Base-by-base conservation (phyloP, 2,888 invertebrate species). In the Rosalia funebris region DNA sequence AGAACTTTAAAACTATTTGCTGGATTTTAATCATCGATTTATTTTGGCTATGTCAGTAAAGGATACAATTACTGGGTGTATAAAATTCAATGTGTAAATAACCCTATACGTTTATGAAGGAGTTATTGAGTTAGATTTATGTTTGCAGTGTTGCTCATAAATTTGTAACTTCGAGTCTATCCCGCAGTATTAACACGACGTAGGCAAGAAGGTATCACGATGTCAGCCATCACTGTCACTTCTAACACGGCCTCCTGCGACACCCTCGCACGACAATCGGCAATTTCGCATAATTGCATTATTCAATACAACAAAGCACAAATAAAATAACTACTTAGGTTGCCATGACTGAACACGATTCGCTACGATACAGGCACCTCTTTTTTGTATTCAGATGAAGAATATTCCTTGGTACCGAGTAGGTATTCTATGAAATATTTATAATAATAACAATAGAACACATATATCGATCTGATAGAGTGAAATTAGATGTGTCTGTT, bases 201-300 rank as follows among this genome's bases (percentile, higher is more conserved):
- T 34, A 20, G 20, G 37, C 36, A 16, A 50, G 36, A 36, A 37
- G 11, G 36, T 37, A 50, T 50, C 48, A 50, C 48, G 37, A 50
- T 15, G 19, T 11, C 20, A 37, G 48, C 20, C 36, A 37, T 50
- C 37, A 50, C 48, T 50, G 48, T 50, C 48, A 37, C 11, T 36
- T 50, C 19, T 37, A 37, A 41, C 57, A 55, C 55, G 34, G 50
- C 50, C 56, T 45, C 45, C 44, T 48, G 60, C 62, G 57, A 61
- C 67, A 63, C 61, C 60, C 45, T 56, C 52, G 63, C 65, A 67
- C 63, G 65, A 67, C 63, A 63, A 62, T 46, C 47, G 62, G 50
- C 61, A 48, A 39, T 66, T 54, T 53, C 61, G 59, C 61, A 61
- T 67, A 67, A 67, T 67, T 67, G 67, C 65, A 67, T 65, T 65